Evolutionary conservation across 2,113 vertebrate genomes (phyloP).

Genomic region (Hippopotamus amphibius): DNA sequence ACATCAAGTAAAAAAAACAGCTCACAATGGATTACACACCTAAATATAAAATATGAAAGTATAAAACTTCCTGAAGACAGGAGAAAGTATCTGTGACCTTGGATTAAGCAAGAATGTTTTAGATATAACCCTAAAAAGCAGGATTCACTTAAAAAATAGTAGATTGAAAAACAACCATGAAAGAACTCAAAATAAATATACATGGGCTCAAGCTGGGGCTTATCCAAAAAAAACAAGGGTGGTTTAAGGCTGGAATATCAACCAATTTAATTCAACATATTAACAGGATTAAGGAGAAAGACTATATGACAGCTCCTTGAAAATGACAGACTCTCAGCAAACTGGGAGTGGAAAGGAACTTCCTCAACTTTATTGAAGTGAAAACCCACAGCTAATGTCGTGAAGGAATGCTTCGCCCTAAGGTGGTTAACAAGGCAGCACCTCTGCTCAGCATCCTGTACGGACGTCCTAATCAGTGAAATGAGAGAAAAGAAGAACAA

Average conservation of each 20-base stretch:
- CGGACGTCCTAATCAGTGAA: not conserved
- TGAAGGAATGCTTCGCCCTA: not conserved
- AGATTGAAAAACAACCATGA: not conserved
- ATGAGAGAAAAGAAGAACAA: not conserved
- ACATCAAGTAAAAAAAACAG: not conserved
- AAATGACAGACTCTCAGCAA: not conserved
- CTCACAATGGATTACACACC: not conserved
- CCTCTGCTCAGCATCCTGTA: not conserved
- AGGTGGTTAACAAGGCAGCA: too few species aligned
- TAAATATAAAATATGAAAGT: not conserved
- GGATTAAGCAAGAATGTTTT: not conserved
- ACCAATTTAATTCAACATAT: not conserved
- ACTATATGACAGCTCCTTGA: not conserved
- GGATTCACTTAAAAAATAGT: not conserved
- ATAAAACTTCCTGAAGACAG: not conserved
- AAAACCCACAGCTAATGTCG: accelerated
- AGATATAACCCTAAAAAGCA: not conserved
- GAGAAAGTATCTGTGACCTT: not conserved
- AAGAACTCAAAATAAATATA: not conserved
- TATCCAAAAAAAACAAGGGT: not conserved
- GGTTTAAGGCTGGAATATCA: not conserved
- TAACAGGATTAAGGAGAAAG: not conserved
- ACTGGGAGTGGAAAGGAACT: not conserved
- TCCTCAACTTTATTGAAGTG: too few species aligned
- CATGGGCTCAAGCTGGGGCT: not conserved